phyloP scores from a whole-genome alignment of 2,113 vertebrate genomes.

The Tautogolabrus adspersus region DNA sequence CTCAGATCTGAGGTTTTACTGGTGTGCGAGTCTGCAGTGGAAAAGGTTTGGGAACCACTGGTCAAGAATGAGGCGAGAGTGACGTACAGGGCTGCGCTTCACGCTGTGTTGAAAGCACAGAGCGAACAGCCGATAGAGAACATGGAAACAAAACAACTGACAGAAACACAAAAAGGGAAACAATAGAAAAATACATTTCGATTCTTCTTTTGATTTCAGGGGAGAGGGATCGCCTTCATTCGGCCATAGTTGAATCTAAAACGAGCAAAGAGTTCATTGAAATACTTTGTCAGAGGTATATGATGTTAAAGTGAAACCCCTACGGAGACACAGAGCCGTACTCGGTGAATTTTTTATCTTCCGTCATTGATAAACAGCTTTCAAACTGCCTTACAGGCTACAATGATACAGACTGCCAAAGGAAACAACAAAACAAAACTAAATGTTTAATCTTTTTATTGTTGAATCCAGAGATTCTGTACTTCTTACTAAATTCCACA shows the following conservation, averaged over 20 bases:
- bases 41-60: constrained; percentile 54
- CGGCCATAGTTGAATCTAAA: constrained; percentile 5
- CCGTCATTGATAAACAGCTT: constrained; percentile 27
- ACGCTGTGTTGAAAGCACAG: constrained; percentile 14
- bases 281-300: not conserved
- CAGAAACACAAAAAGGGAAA: constrained; percentile 45
- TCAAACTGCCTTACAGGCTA: not conserved
- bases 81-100: not conserved
- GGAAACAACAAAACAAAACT: constrained; percentile 51
- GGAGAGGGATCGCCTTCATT: constrained; percentile 7
- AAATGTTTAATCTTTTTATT: constrained; percentile 78
- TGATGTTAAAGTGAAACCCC: constrained; percentile 10
- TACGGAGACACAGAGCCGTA: constrained; percentile 13
- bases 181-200: constrained; percentile 47
- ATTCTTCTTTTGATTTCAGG: constrained; percentile 22
- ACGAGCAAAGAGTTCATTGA: not conserved
- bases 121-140: constrained; percentile 18
- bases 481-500: constrained; percentile 77
- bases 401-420: constrained; percentile 48
- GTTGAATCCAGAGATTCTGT: constrained; percentile 82
- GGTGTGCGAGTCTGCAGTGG: constrained; percentile 3
- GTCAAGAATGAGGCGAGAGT: not conserved
- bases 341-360: not conserved
- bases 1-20: constrained; percentile 52
- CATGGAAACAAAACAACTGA: constrained; percentile 20